Percentiles rank a stretch among this genome's conserved stretches.
Conservation (phyloP, 2,113 vertebrate genomes). For the Channa maculata region DNA sequence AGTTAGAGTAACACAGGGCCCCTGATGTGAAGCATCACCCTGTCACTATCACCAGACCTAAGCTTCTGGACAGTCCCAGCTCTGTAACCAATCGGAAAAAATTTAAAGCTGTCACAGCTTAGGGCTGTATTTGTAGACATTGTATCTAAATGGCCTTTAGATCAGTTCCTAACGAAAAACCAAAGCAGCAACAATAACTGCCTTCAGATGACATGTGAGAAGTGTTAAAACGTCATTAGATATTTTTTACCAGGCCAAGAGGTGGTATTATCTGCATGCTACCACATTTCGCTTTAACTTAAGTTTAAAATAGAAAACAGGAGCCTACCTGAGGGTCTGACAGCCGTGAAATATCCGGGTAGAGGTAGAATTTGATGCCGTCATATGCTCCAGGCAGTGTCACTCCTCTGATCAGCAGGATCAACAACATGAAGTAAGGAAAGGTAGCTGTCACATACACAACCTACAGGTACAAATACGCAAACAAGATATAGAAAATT, state of each 20-base stretch:
- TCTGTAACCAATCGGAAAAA: too few species aligned
- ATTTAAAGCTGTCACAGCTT: too few species aligned
- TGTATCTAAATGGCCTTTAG: too few species aligned
- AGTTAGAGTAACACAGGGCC: too few species aligned
- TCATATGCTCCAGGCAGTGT: slow-evolving; percentile 92
- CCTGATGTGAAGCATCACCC: background rate
- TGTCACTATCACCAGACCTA: too few species aligned
- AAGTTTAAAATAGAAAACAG: background rate
- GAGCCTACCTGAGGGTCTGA: slow-evolving; percentile 96
- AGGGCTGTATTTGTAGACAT: too few species aligned
- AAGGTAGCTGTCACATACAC: slow-evolving; percentile 98
- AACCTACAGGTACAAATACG: slow-evolving; percentile 82
- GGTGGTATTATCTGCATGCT: slow-evolving; percentile 1
- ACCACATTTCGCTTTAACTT: background rate
- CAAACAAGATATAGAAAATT: too few species aligned
- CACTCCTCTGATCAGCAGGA: slow-evolving; percentile 93
- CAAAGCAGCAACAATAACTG: background rate
- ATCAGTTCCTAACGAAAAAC: too few species aligned
- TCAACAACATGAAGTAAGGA: slow-evolving; percentile 95
- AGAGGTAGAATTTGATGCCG: slow-evolving; percentile 98
- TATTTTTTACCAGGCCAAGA: background rate
- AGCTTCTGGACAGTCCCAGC: too few species aligned
- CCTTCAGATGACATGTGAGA: background rate
- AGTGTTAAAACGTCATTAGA: background rate
- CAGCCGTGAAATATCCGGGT: slow-evolving; percentile 94